A percentile compares a stretch with the other conserved stretches of the same genome.
phyloP scores from a whole-genome alignment of 1,140 invertebrate species.

The Hydropsyche tenuis region DNA sequence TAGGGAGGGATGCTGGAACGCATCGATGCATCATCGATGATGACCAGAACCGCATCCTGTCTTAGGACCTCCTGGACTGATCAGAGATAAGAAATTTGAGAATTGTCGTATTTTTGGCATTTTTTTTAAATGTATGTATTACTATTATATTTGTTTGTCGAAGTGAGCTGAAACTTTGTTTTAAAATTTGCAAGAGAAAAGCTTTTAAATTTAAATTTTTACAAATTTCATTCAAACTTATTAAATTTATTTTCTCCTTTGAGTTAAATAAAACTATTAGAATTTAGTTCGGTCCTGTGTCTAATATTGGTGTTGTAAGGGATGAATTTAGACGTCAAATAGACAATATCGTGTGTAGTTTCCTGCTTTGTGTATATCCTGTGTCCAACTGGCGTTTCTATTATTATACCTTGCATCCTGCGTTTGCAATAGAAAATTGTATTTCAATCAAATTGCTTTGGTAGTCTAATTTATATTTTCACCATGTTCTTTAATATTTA shows the following conservation, averaged over 20 bases:
- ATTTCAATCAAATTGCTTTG: not conserved
- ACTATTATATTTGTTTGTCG: slow-evolving; percentile 1
- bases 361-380: not conserved
- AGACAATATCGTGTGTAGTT: slow-evolving; percentile 7
- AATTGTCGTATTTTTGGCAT: too few species aligned
- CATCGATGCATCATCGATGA: not conserved
- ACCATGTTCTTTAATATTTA: not conserved
- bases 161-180: too few species aligned
- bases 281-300: too few species aligned
- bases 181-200: too few species aligned
- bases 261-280: too few species aligned
- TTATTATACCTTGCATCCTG: not conserved
- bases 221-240: too few species aligned
- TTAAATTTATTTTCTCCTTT: too few species aligned
- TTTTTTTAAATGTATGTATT: too few species aligned
- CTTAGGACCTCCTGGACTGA: too few species aligned
- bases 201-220: too few species aligned
- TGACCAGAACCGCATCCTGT: too few species aligned
- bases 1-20: not conserved
- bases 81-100: too few species aligned
- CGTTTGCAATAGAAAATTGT: not conserved
- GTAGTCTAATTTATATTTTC: not conserved
- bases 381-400: not conserved
- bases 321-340: slow-evolving; percentile 28
- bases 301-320: not conserved